phyloP scores from a whole-genome alignment of 53 echinoderm and acorn worm species.

The Antedon mediterranea region DNA sequence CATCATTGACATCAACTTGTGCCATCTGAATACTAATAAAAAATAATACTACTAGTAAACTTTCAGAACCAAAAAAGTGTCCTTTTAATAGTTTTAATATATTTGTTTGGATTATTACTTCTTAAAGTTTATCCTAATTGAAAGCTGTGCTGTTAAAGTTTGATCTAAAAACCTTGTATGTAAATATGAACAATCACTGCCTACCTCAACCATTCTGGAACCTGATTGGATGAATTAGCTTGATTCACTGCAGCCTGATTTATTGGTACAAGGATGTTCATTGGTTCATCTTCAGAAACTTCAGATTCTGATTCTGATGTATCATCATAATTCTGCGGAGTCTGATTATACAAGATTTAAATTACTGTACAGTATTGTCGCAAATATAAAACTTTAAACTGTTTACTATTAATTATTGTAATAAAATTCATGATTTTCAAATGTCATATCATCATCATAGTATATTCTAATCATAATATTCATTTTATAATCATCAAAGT shows the following conservation, averaged over 20 bases:
- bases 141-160: too few relatives aligned
- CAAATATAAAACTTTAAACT: too few relatives aligned
- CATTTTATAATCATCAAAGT: too few relatives aligned
- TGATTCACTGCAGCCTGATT: conserved; percentile 26
- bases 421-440: too few relatives aligned
- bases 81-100: too few relatives aligned
- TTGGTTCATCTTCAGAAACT: conserved; percentile 31
- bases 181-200: neutral
- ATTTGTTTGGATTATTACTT: too few relatives aligned
- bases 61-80: too few relatives aligned
- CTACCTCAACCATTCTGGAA: conserved; percentile 92
- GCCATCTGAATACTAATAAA: conserved; percentile 79
- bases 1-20: conserved; percentile 54
- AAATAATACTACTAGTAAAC: neutral
- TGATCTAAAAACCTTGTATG: neutral
- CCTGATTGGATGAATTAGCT: conserved; percentile 5
- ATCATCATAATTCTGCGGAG: conserved; percentile 61
- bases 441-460: too few relatives aligned
- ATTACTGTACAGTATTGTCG: too few relatives aligned
- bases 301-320: conserved; percentile 62
- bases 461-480: too few relatives aligned
- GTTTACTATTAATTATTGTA: too few relatives aligned
- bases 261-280: conserved; percentile 70
- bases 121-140: too few relatives aligned
- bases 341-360: conserved; percentile 14